Evolutionary conservation across 2,797 vertebrate species (phyloP), one percentile per base, ranked within the genome.

Genomic region (Eupleurogrammus muticus): DNA sequence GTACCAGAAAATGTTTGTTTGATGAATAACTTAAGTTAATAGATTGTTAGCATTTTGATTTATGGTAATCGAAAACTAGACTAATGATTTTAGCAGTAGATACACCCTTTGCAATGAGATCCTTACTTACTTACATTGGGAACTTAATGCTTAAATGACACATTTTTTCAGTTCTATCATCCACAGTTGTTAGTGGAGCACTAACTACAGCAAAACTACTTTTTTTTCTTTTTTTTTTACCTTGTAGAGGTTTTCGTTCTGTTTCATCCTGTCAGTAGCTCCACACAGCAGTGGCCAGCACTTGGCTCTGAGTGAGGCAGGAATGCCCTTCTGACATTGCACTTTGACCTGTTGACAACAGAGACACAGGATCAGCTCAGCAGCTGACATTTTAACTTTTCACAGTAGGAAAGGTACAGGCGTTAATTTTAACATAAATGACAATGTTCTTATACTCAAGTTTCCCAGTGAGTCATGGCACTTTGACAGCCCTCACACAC

Each of bases 281-380:
- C 95, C 95, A 23, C 96, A 96, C 40, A 97, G 85, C 73, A 96
- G 89, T 32, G 96, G 94, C 96, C 96, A 97, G 82, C 95, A 95
- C 58, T 94, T 94, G 0, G 94, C 94, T 69, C 94, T 92, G 53
- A 97, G 90, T 0, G 96, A 96, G 0, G 95, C 94, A 0, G 96
- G 96, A 81, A 97, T 96, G 60, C 96, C 96, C 83, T 96, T 97
- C 70, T 96, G 94, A 84, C 96, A 96, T 48, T 95, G 94, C 5
- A 92, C 87, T 86, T 96, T 97, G n/a, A 97, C 91, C 96, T 97
- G 80, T n/a, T 5, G 4, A 42, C 0, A 19, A 73, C 52, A 70
- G 21, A 78, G n/a, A 66, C 19, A 50, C 11, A 5, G n/a, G 11
- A 19, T 75, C 35, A 76, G 50, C 11, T 35, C 53, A 14, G 6